Conservation (phyloP, 2,113 vertebrate genomes). For the Istiophorus platypterus region DNA sequence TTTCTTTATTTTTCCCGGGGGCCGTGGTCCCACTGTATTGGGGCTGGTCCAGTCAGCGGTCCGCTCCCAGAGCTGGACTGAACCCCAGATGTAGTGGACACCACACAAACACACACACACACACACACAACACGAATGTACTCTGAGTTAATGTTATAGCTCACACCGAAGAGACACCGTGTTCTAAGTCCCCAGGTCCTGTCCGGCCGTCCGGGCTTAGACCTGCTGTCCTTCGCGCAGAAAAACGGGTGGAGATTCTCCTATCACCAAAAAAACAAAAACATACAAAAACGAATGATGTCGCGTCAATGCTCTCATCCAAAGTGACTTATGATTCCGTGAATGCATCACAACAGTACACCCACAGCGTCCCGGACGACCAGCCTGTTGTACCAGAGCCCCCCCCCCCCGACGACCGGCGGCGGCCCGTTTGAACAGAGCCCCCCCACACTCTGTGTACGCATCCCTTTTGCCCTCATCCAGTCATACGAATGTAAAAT, state of each 20-base stretch:
- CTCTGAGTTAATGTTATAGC: constrained; percentile 37
- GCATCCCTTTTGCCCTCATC: constrained; percentile 52
- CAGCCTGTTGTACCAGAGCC: too few species aligned
- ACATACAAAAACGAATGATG: constrained; percentile 40
- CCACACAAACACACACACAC: not conserved
- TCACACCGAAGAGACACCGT: constrained; percentile 23
- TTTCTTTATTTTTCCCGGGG: not conserved
- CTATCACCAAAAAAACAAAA: too few species aligned
- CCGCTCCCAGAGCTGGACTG: not conserved
- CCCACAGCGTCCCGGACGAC: too few species aligned
- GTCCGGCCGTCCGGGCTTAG: constrained; percentile 3
- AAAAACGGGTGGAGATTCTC: constrained; percentile 68
- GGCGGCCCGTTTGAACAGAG: constrained; percentile 15
- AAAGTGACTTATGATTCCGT: constrained; percentile 50
- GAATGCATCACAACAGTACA: constrained; percentile 28
- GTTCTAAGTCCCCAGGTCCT: not conserved
- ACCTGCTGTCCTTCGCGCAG: constrained; percentile 4
- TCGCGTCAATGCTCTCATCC: constrained; percentile 39
- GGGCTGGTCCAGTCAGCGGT: not conserved
- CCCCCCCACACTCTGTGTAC: constrained; percentile 43
- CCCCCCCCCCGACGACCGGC: too few species aligned
- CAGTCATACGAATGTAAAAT: constrained; percentile 66
- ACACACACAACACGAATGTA: constrained; percentile 60
- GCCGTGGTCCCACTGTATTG: not conserved
- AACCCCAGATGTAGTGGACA: not conserved